A percentile compares a stretch with the other conserved stretches of the same genome.
Evolutionary conservation across 2,888 invertebrate genomes (phyloP).

Genomic region (Amblyteles armatorius): DNA sequence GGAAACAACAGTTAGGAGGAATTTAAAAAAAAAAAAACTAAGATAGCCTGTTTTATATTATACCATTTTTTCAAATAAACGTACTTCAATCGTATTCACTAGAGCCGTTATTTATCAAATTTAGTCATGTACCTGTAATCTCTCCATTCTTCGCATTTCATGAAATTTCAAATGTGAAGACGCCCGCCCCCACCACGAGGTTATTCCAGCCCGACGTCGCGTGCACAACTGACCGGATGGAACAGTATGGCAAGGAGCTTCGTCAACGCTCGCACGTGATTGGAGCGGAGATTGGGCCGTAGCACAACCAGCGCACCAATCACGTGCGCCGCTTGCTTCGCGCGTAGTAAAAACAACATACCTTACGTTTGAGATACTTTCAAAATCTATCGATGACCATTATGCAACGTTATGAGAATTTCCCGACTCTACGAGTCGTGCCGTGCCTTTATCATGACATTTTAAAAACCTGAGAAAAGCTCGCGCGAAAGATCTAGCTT

Average conservation of each 20-base stretch:
- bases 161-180: neutral
- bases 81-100: slow-evolving; percentile 34
- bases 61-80: slow-evolving; percentile 63
- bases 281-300: neutral
- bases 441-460: too few relatives aligned
- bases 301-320: neutral
- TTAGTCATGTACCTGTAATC: neutral
- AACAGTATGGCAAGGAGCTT: neutral
- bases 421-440: too few relatives aligned
- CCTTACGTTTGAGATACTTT: neutral
- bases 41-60: slow-evolving; percentile 57
- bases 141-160: too few relatives aligned
- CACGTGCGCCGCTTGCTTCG: neutral
- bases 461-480: too few relatives aligned
- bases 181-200: neutral
- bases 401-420: too few relatives aligned
- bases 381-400: neutral
- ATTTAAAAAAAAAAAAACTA: slow-evolving; percentile 21
- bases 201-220: neutral
- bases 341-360: neutral
- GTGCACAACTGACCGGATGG: neutral
- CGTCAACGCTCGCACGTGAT: neutral
- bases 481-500: too few relatives aligned
- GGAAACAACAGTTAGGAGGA: slow-evolving; percentile 24
- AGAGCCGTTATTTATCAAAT: neutral